Conservation (phyloP, 2,113 vertebrate species). For the Aplodontia rufa region DNA sequence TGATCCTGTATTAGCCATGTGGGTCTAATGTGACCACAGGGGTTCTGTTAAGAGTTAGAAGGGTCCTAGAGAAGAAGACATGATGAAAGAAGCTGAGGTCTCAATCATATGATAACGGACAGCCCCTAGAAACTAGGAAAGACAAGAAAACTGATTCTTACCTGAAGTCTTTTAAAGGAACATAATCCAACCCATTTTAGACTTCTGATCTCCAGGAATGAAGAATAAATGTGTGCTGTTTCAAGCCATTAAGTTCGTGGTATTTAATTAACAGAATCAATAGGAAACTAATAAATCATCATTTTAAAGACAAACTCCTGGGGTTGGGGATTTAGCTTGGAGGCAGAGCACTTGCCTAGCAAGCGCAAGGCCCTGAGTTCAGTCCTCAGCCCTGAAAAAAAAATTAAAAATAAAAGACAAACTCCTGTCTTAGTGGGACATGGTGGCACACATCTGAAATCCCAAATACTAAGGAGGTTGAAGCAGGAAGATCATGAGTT, state of each 20-base stretch:
- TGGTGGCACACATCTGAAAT: background rate
- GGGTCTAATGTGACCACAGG: rapidly evolving
- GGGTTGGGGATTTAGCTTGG: too few relatives aligned
- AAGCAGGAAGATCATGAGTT: background rate
- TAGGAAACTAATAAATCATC: background rate
- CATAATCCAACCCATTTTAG: background rate
- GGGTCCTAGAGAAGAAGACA: background rate
- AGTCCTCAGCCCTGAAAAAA: too few relatives aligned
- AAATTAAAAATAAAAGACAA: too few relatives aligned
- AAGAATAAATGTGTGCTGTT: background rate
- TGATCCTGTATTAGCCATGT: background rate
- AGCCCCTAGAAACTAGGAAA: background rate
- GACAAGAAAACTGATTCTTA: background rate
- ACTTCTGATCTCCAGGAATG: background rate
- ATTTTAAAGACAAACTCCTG: background rate
- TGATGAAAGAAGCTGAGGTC: background rate
- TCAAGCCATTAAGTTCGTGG: background rate
- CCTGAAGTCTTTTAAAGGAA: background rate
- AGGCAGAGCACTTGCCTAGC: too few relatives aligned
- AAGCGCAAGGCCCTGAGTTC: too few relatives aligned
- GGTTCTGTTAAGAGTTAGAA: background rate
- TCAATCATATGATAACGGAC: background rate
- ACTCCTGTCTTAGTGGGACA: background rate
- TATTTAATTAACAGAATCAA: background rate
- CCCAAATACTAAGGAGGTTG: background rate